Evolutionary conservation across 2,888 invertebrate genomes (phyloP), one percentile per base, ranked within the genome.

Genomic region (Drosophila parthenogenetica): DNA sequence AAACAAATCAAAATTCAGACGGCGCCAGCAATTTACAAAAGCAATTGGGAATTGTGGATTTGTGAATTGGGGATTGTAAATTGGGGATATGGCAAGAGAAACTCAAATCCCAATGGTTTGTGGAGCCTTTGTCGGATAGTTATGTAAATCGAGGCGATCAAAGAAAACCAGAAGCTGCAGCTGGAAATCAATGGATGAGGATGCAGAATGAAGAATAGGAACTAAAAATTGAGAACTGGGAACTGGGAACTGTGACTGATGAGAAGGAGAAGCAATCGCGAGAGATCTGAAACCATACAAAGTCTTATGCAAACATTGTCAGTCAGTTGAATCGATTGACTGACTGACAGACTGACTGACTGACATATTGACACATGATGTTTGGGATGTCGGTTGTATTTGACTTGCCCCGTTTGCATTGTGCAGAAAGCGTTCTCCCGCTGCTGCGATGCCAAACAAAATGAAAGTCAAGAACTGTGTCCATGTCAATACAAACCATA

Each of bases 401-500:
- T 22, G 61, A 58, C 46, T 39, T 53, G 46, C 42, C 55, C 42
- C 55, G 76, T 63, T 61, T 61, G 61, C 76, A 69, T 60, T 73
- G 62, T 72, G 50, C 69, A 53, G 69, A 62, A 69, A 73, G 45
- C 73, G 48, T 39, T 53, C 64, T 46, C 25, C 7, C 35, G 13
- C 35, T 13, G 35, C 35, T 11, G 35, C 58, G 58, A 32, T 51
- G 61, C 16, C 64, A 70, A 81, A 81, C 86, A 84, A 87, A 87
- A 81, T 87, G 78, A 89, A 89, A 87, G 82, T 78, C 85, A 87
- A 87, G 84, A 84, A 81, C 83, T 84, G 87, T 79, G 82, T 87
- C 89, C 89, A 77, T 74, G 84, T 88, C 82, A 86, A 86, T 85
- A 85, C 88, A 85, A 66, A 85, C 87, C 82, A 87, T 81, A 87